Conservation (phyloP, 1,140 invertebrate species). For the Papilio machaon region DNA sequence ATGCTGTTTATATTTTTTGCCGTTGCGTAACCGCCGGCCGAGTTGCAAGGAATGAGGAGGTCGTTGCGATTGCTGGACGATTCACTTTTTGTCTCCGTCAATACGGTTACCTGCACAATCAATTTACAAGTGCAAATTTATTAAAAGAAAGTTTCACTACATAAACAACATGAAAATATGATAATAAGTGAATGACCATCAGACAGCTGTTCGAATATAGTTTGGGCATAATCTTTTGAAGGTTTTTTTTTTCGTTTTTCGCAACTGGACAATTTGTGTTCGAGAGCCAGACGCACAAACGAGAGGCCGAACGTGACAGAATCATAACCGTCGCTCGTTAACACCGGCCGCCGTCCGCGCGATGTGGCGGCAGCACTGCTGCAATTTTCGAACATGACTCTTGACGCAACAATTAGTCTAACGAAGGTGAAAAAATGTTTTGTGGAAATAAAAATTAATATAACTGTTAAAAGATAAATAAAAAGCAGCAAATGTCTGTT, state of each 20-base stretch:
- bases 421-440: not conserved
- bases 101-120: not conserved
- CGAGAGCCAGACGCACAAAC: conserved; percentile 6
- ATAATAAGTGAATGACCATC: too few species aligned
- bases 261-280: conserved; percentile 11
- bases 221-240: not conserved
- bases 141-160: too few species aligned
- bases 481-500: not conserved
- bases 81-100: conserved; percentile 34
- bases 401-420: conserved; percentile 28
- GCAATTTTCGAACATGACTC: not conserved
- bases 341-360: not conserved
- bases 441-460: not conserved
- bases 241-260: not conserved
- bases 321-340: conserved; percentile 23
- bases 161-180: too few species aligned
- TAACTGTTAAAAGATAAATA: not conserved
- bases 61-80: conserved; percentile 39
- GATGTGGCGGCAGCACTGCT: not conserved
- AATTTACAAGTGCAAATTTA: not conserved
- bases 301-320: conserved; percentile 25
- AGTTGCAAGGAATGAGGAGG: conserved; percentile 51
- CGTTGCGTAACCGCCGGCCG: conserved; percentile 47
- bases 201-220: not conserved
- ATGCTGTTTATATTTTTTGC: conserved; percentile 65